Percentiles rank a stretch among this genome's conserved stretches.
These are phyloP conservation scores for Sciaenops ocellatus DNA, from an alignment of 2,797 vertebrate species.

Conservation along the genomic window DNA sequence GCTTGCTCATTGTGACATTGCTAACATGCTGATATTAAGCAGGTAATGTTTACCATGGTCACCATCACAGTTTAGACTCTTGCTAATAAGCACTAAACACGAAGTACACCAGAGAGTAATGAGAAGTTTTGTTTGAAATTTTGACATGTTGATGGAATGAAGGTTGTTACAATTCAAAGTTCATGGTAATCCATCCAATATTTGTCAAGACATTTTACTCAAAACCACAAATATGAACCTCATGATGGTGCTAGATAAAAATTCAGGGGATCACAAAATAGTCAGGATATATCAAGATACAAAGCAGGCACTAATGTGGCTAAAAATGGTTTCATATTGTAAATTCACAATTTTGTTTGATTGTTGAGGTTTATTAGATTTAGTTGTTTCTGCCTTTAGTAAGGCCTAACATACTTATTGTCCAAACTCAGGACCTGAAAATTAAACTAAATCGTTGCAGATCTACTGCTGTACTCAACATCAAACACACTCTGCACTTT, in stretches of 20 bases:
- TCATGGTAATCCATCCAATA: background rate
- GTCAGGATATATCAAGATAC: background rate
- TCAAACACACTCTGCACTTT: conserved; percentile 54
- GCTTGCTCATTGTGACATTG: background rate
- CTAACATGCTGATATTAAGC: background rate
- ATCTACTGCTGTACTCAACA: conserved; percentile 6
- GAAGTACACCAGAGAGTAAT: background rate
- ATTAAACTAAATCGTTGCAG: conserved; percentile 10
- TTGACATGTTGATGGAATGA: background rate
- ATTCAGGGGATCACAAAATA: background rate
- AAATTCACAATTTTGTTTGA: background rate
- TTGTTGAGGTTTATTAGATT: background rate
- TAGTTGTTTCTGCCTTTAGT: background rate
- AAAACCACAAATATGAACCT: background rate
- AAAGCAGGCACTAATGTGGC: background rate
- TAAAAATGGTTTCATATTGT: conserved; percentile 3
- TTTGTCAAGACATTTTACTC: background rate
- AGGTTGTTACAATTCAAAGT: background rate
- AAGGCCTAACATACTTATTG: background rate
- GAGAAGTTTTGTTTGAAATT: background rate
- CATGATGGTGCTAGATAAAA: background rate
- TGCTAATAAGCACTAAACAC: background rate
- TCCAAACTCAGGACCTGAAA: conserved; percentile 32
- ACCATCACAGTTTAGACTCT: too few species aligned
- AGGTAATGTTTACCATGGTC: background rate